Evolutionary conservation across 2,888 invertebrate genomes (phyloP), one percentile per base, ranked within the genome.

Genomic region (Ophion obscuratus): DNA sequence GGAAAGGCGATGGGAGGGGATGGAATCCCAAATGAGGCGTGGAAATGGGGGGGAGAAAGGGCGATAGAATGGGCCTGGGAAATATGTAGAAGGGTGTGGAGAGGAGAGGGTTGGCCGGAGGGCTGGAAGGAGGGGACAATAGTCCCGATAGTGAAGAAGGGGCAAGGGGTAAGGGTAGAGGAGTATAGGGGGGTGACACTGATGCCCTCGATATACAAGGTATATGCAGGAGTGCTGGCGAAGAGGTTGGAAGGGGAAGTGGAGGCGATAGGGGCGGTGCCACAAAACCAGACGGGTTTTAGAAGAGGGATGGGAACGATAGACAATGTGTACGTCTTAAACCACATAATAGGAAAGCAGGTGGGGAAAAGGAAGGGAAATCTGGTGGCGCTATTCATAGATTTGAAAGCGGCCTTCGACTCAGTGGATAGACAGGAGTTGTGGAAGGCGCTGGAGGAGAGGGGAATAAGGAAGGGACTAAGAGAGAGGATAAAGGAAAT

Each of bases 171-270:
- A 36, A 66, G 40, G 11, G 74, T 67, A 4, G 64, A 57, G 14
- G 82, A 87, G 11, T 82, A 87, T 53, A 87, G 81, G 31, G 82
- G 82, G 3, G 71, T 83, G 17, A 78, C 84, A 24, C 20, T 87
- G 2, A 77, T 82, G 81, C 27, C 73, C 10, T 11, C 78, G 14
- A 31, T 24, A 11, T 87, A 83, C 14, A 83, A 78, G 53, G 53
- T 81, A 47, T 81, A 81, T 6, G 40, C 81, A 31, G 17, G 53
- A 10, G 17, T 80, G 3, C n/a, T 75, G 24, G 14, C 14, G 14
- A 36, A 47, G 2, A 79, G 79, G 36, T 2, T 64, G 20, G 44
- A 73, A 57, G 14, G 59, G 17, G 59, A 67, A 11, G 61, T 24
- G 67, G 67, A 73, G 17, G 24, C 4, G 14, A 64, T 14, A 14